A percentile compares a stretch with the other conserved stretches of the same genome.
phyloP scores from a whole-genome alignment of 1,140 invertebrate species.

The Formica exsecta region DNA sequence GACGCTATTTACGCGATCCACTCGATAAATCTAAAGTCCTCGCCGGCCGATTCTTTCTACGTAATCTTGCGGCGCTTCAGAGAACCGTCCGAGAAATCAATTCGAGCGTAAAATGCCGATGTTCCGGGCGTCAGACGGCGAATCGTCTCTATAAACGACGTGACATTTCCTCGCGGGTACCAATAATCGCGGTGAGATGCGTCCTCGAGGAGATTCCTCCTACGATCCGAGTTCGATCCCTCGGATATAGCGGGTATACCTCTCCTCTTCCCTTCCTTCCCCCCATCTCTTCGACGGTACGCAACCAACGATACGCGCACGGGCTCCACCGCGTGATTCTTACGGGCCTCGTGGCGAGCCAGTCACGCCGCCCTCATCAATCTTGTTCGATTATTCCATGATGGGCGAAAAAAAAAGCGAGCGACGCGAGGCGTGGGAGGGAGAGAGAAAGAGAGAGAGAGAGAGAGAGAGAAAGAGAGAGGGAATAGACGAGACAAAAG shows the following conservation, averaged over 20 bases:
- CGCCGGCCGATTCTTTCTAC: not conserved
- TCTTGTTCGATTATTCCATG: conserved; percentile 87
- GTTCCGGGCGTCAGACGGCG: conserved; percentile 75
- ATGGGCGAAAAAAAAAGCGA: conserved; percentile 83
- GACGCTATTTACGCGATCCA: too few relatives aligned
- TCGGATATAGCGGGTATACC: not conserved
- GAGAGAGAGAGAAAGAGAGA: conserved; percentile 52
- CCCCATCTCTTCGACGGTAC: not conserved
- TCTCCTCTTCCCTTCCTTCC: too few relatives aligned
- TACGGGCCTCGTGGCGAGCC: conserved; percentile 67
- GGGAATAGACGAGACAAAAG: conserved; percentile 64
- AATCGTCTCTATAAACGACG: conserved; percentile 43
- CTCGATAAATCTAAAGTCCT: not conserved
- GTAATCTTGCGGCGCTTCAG: not conserved
- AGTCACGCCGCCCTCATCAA: conserved; percentile 86
- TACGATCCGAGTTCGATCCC: conserved; percentile 1
- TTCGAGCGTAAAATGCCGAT: conserved; percentile 78
- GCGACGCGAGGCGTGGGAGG: conserved; percentile 37
- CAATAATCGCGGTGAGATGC: conserved; percentile 10
- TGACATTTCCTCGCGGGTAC: conserved; percentile 29
- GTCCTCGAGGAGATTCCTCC: not conserved
- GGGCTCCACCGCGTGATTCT: conserved; percentile 64
- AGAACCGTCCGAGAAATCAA: conserved; percentile 44
- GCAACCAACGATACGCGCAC: conserved; percentile 46
- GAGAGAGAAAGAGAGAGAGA: conserved; percentile 36